Evolutionary conservation across 2,888 invertebrate species (phyloP).

Genomic region (Brachyptera putata): DNA sequence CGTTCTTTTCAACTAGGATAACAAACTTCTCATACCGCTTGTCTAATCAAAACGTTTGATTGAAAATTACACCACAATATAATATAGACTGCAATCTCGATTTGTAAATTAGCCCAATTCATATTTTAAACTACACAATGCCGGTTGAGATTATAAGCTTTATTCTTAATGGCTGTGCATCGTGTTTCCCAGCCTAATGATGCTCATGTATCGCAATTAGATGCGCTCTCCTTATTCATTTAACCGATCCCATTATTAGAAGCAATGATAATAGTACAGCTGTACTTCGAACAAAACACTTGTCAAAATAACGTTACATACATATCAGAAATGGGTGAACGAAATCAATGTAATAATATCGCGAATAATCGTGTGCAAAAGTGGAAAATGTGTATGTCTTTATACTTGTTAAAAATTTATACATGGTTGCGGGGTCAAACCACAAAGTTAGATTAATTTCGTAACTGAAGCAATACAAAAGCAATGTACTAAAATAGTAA

Average conservation of each 20-base stretch:
- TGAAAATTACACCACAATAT: too few species aligned
- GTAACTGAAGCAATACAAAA: too few species aligned
- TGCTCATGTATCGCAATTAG: not conserved
- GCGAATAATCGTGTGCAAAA: constrained; percentile 2
- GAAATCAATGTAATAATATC: not conserved
- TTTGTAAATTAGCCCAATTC: too few species aligned
- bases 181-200: not conserved
- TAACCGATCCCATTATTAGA: not conserved
- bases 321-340: not conserved
- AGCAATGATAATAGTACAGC: not conserved
- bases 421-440: not conserved
- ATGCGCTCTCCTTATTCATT: not conserved
- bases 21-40: too few species aligned
- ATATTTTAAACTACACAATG: too few species aligned
- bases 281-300: not conserved
- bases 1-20: too few species aligned
- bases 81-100: too few species aligned
- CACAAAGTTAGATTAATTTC: not conserved
- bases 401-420: not conserved
- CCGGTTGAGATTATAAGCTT: too few species aligned
- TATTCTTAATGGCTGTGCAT: not conserved
- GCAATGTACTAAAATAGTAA: too few species aligned
- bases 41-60: too few species aligned
- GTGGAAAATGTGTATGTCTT: not conserved
- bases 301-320: constrained; percentile 1